Evolutionary conservation across 2,797 vertebrate species (phyloP).

Genomic region (Periophthalmus magnuspinnatus): DNA sequence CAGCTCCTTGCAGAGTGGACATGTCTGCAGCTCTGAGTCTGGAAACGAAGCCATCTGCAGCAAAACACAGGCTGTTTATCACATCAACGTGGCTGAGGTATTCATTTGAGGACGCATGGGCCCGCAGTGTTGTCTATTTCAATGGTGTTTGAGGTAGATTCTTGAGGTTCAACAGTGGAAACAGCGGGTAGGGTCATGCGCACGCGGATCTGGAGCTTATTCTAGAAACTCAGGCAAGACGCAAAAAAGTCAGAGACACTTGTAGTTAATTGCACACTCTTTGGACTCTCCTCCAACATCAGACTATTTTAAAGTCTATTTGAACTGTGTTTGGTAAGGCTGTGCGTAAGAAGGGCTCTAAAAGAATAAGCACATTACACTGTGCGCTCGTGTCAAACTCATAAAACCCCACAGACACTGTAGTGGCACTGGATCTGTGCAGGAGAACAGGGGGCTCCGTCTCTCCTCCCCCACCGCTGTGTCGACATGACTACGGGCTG

Average conservation of each 20-base stretch:
- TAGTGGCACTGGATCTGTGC: conserved; percentile 50
- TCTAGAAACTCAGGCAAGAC: conserved; percentile 28
- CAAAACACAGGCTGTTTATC: conserved; percentile 54
- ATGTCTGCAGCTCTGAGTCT: conserved; percentile 89
- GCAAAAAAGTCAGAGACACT: conserved; percentile 33
- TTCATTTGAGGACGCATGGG: conserved; percentile 46
- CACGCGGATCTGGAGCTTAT: conserved; percentile 10
- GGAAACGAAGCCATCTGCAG: conserved; percentile 87
- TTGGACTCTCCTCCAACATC: conserved; percentile 6
- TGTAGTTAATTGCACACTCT: conserved; percentile 20
- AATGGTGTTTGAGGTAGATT: conserved; percentile 66
- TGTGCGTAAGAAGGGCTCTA: background rate
- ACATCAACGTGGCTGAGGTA: conserved; percentile 45
- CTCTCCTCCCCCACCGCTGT: conserved; percentile 71
- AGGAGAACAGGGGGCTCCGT: conserved; percentile 46
- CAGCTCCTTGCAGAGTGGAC: conserved; percentile 91
- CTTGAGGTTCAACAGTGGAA: conserved; percentile 48
- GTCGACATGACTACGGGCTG: conserved; percentile 74
- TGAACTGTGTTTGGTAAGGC: conserved; percentile 32
- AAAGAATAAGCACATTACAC: conserved; percentile 4
- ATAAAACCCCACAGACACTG: conserved; percentile 40
- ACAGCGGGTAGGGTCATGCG: conserved; percentile 25
- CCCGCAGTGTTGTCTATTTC: conserved; percentile 23
- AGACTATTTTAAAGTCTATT: conserved; percentile 5
- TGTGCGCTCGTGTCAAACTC: conserved; percentile 16